Evolutionary conservation across 2,888 invertebrate genomes (phyloP).

Genomic region (Tholera decimalis): DNA sequence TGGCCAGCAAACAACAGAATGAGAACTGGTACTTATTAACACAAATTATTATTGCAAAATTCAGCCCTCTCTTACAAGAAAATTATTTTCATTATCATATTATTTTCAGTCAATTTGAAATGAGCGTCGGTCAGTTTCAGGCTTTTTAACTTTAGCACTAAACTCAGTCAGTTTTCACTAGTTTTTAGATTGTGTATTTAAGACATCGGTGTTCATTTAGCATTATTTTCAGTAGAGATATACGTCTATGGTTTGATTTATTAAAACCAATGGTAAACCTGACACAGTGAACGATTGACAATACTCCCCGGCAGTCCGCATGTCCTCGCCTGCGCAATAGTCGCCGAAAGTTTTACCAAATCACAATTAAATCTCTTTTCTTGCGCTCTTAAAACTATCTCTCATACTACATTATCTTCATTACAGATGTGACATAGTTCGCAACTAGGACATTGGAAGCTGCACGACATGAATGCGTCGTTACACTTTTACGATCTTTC

Average conservation of each 20-base stretch:
- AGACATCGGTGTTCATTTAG: background rate
- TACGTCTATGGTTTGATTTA: no score
- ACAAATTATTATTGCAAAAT: background rate
- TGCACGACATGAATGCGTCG: background rate
- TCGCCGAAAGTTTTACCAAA: slow-evolving; percentile 1
- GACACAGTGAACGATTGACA: background rate
- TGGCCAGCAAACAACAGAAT: no score
- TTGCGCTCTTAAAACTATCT: slow-evolving; percentile 16
- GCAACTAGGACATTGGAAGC: slow-evolving; percentile 8
- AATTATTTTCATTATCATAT: background rate
- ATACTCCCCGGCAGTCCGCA: background rate
- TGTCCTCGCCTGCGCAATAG: background rate
- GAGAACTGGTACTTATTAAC: background rate
- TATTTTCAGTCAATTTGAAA: background rate
- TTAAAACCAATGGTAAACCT: background rate
- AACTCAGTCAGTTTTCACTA: no score
- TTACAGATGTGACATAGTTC: slow-evolving; percentile 27
- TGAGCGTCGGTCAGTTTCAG: background rate
- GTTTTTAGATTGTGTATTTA: background rate
- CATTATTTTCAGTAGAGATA: background rate
- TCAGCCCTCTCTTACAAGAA: background rate
- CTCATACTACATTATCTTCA: slow-evolving; percentile 2
- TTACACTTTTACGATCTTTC: slow-evolving; percentile 11
- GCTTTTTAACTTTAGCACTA: no score
- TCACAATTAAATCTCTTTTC: slow-evolving; percentile 25